A percentile compares a stretch with the other conserved stretches of the same genome.
phyloP scores from a whole-genome alignment of 1,140 invertebrate species.

The Wasmannia auropunctata region DNA sequence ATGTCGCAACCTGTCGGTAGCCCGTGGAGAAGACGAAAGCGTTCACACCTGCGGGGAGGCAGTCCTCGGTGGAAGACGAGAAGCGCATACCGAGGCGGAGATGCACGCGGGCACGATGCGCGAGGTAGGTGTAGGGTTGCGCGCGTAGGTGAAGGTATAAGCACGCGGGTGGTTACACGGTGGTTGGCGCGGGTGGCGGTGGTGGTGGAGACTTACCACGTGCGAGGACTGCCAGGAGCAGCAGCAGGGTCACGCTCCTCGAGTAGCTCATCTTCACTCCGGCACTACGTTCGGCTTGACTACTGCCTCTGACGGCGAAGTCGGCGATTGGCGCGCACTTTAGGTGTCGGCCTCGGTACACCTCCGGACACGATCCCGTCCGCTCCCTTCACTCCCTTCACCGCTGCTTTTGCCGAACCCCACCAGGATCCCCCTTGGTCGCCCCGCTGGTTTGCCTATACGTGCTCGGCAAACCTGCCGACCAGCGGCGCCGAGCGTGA shows the following conservation, averaged over 20 bases:
- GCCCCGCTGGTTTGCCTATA: conserved; percentile 26
- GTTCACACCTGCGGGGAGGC: conserved; percentile 40
- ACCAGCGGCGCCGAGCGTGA: conserved; percentile 34
- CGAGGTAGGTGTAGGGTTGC: neutral
- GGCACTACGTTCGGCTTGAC: conserved; percentile 73
- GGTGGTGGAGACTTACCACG: conserved; percentile 66
- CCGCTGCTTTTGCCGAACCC: conserved; percentile 48
- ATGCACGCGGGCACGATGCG: conserved; percentile 20
- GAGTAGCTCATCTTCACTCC: conserved; percentile 78
- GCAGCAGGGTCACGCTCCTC: conserved; percentile 76
- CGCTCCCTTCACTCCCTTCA: conserved; percentile 76
- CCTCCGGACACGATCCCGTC: conserved; percentile 63
- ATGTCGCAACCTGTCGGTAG: neutral
- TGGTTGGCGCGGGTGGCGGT: conserved; percentile 22
- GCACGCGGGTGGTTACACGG: conserved; percentile 5
- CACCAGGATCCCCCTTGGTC: conserved; percentile 48
- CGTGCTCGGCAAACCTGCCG: conserved; percentile 47
- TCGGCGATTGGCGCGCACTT: conserved; percentile 67
- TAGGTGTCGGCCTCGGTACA: conserved; percentile 72
- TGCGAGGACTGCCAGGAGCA: conserved; percentile 74
- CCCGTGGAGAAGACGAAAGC: conserved; percentile 13
- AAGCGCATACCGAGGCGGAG: conserved; percentile 11
- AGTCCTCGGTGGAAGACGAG: conserved; percentile 35
- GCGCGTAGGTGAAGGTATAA: conserved; percentile 4
- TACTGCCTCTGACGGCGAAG: conserved; percentile 76